A percentile compares a stretch with the other conserved stretches of the same genome.
These are phyloP conservation scores for Denticeps clupeoides DNA, from an alignment of 2,797 vertebrate species.

Conservation along the genomic window DNA sequence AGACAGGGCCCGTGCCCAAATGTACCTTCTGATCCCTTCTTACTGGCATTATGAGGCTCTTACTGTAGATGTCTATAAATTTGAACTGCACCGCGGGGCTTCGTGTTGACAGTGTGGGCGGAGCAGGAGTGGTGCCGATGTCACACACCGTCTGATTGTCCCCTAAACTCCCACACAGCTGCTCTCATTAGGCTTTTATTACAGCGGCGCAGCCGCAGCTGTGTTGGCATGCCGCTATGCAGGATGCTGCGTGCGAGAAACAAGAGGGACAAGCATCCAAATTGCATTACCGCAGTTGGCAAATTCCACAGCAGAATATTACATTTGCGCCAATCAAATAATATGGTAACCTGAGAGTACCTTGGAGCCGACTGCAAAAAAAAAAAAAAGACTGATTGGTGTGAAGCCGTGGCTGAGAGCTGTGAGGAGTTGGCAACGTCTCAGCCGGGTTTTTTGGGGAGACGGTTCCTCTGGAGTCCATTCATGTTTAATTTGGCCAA, in stretches of 20 bases:
- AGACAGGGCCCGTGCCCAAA: conserved; percentile 27
- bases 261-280: conserved; percentile 11
- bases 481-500: background rate
- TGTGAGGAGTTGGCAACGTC: background rate
- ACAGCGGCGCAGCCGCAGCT: conserved; percentile 46
- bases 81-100: conserved; percentile 58
- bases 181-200: conserved; percentile 70
- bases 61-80: conserved; percentile 63
- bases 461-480: background rate
- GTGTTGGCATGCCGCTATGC: conserved; percentile 43
- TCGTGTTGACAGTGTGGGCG: conserved; percentile 48
- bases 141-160: conserved; percentile 71
- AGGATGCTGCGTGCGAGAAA: conserved; percentile 43
- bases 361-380: background rate
- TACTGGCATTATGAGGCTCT: conserved; percentile 57
- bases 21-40: conserved; percentile 53
- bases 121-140: conserved; percentile 59
- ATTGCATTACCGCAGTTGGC: conserved; percentile 17
- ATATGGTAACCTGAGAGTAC: conserved; percentile 10
- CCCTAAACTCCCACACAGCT: conserved; percentile 64
- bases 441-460: background rate
- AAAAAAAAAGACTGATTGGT: conserved; percentile 1
- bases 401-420: background rate
- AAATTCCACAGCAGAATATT: conserved; percentile 17
- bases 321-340: conserved; percentile 16